These are phyloP conservation scores for Rhynchopsitta pachyrhyncha DNA, from an alignment of 2,113 vertebrate species.

Conservation along the genomic window DNA sequence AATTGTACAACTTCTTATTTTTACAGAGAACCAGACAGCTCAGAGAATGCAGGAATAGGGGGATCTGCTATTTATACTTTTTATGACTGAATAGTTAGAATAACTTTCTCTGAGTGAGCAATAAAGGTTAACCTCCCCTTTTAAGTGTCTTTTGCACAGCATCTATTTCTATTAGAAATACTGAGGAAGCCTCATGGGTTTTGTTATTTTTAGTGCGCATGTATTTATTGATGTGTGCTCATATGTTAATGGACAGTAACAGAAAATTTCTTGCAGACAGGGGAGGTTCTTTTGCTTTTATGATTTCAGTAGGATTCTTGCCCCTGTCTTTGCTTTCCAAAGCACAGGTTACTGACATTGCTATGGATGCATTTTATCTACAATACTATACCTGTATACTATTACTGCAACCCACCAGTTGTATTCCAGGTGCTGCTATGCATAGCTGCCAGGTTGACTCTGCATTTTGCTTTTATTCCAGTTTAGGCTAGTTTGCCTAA, in stretches of 20 bases:
- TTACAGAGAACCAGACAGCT: not conserved
- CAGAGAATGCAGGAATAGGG: not conserved
- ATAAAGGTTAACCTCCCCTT: not conserved
- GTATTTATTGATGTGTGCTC: not conserved
- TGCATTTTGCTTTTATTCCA: not conserved
- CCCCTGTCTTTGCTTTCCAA: not conserved
- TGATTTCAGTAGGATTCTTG: not conserved
- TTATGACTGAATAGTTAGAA: not conserved
- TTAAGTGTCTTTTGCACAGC: not conserved
- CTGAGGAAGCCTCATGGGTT: rapidly evolving
- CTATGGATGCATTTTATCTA: not conserved
- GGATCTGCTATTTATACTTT: not conserved
- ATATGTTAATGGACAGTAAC: not conserved
- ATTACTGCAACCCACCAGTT: not conserved
- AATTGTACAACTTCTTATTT: not conserved
- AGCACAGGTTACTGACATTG: not conserved
- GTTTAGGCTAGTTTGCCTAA: not conserved
- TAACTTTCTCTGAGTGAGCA: not conserved
- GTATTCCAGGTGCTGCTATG: not conserved
- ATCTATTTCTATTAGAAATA: not conserved
- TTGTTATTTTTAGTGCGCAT: not conserved
- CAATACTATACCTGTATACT: not conserved
- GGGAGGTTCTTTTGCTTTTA: not conserved
- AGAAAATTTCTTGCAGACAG: not conserved
- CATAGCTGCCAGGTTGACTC: not conserved